phyloP scores from a whole-genome alignment of 2,797 vertebrate genomes.

The Muraenolepis orangiensis region DNA sequence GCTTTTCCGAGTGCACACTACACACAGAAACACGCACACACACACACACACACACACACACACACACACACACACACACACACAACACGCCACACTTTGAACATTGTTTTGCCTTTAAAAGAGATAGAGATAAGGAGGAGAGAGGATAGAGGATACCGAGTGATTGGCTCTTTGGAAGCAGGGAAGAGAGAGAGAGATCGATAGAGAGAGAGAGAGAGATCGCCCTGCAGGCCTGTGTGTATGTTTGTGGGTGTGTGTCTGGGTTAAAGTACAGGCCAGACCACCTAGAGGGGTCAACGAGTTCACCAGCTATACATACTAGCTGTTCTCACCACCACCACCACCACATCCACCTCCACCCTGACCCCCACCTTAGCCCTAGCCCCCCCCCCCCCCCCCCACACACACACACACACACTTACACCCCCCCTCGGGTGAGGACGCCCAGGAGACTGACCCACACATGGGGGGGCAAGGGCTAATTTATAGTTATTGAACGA shows the following conservation, averaged over 20 bases:
- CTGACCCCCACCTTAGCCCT: too few relatives aligned
- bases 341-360: too few relatives aligned
- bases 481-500: neutral
- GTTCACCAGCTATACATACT: too few relatives aligned
- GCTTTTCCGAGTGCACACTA: neutral
- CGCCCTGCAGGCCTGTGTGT: constrained; percentile 23
- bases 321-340: too few relatives aligned
- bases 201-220: neutral
- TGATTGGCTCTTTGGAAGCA: too few relatives aligned
- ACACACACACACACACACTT: too few relatives aligned
- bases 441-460: too few relatives aligned
- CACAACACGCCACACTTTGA: neutral
- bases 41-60: too few relatives aligned
- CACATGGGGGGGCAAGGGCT: neutral
- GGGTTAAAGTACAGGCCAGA: neutral
- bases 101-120: constrained; percentile 24
- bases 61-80: too few relatives aligned
- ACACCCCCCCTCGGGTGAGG: too few relatives aligned
- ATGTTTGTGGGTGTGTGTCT: too few relatives aligned
- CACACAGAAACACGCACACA: neutral
- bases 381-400: too few relatives aligned
- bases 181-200: constrained; percentile 6
- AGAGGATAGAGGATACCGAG: constrained; percentile 15
- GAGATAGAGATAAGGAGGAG: constrained; percentile 17
- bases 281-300: neutral